phyloP scores from a whole-genome alignment of 92 coral and sea anemone species.

The Montipora capitata region DNA sequence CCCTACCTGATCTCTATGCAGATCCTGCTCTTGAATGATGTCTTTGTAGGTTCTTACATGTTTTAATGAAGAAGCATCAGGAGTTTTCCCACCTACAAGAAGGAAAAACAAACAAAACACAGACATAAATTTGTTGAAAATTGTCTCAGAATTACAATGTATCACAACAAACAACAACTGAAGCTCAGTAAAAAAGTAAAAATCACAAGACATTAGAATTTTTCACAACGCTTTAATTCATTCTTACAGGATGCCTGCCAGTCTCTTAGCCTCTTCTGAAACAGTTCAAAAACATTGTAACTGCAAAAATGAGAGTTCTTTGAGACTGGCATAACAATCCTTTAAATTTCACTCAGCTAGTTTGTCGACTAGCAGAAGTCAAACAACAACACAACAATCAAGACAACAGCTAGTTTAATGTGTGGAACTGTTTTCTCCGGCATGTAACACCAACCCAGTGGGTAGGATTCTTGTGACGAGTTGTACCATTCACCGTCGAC shows the following conservation, averaged over 20 bases:
- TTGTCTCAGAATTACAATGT: background rate
- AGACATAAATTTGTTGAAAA: conserved; percentile 19
- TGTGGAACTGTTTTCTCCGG: conserved; percentile 65
- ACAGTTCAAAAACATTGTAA: conserved; percentile 53
- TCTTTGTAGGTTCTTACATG: conserved; percentile 86
- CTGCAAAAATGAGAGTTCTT: conserved; percentile 9
- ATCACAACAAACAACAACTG: background rate
- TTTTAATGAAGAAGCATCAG: conserved; percentile 81
- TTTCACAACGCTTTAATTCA: background rate
- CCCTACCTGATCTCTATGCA: conserved; percentile 89
- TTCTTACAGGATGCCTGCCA: conserved; percentile 22
- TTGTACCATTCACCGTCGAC: conserved; percentile 70
- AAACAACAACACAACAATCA: conserved; percentile 16
- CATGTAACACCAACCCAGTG: conserved; percentile 94
- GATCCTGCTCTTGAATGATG: conserved; percentile 88
- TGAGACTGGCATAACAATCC: conserved; percentile 19
- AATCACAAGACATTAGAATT: background rate
- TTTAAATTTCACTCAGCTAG: background rate
- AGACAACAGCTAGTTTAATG: conserved; percentile 17
- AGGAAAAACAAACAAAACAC: conserved; percentile 59
- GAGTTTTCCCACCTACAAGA: conserved; percentile 95
- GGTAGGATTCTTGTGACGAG: conserved; percentile 81
- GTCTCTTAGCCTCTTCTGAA: conserved; percentile 21
- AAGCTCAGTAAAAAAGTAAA: background rate
- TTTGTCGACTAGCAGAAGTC: background rate